A percentile compares a stretch with the other conserved stretches of the same genome.
Conservation (phyloP, 2,888 invertebrate genomes). For the Hartigia nigra region DNA sequence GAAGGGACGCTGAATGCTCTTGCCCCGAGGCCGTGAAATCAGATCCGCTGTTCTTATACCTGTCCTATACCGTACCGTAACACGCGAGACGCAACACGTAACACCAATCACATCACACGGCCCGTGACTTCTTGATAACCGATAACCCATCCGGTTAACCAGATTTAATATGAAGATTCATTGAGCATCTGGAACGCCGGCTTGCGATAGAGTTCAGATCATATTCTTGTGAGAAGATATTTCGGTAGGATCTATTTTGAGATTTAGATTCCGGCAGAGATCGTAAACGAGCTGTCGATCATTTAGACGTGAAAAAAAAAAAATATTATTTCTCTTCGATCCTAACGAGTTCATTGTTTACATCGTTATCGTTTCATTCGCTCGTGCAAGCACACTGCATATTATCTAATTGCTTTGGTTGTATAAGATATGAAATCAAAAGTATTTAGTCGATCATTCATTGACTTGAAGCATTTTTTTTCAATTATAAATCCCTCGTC, state of each 20-base stretch:
- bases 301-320: not conserved
- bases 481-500: not conserved
- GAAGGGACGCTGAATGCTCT: not conserved
- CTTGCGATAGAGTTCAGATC: not conserved
- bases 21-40: slow-evolving; percentile 20
- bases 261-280: not conserved
- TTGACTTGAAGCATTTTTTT: not conserved
- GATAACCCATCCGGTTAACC: not conserved
- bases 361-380: not conserved
- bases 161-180: slow-evolving; percentile 9
- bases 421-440: not conserved
- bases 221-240: not conserved
- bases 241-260: not conserved
- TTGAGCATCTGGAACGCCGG: slow-evolving; percentile 5
- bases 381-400: not conserved
- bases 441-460: not conserved
- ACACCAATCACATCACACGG: slow-evolving; percentile 9
- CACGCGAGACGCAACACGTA: slow-evolving; percentile 15
- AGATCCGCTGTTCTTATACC: slow-evolving; percentile 18
- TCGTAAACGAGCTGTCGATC: not conserved
- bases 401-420: not conserved
- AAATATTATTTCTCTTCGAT: not conserved
- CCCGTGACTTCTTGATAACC: not conserved
- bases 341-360: not conserved
- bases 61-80: slow-evolving; percentile 14